Conservation (phyloP, 1,140 invertebrate species). For the Homarus americanus region DNA sequence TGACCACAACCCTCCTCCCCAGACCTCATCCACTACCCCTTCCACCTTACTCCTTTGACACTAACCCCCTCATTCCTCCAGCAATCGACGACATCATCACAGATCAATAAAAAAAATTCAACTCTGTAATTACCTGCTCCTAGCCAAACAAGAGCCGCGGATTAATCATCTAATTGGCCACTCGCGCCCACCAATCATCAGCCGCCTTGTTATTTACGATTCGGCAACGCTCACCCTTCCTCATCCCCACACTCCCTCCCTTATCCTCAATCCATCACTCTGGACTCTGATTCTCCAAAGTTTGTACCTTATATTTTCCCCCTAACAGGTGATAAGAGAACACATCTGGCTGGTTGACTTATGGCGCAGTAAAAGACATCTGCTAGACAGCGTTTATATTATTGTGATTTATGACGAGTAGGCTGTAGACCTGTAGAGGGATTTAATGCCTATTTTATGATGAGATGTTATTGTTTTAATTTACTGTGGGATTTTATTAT, state of each 20-base stretch:
- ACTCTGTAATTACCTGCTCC: conserved; percentile 1
- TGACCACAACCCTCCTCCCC: background rate
- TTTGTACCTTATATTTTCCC: too few relatives aligned
- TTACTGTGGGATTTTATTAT: too few relatives aligned
- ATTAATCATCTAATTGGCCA: conserved; percentile 16
- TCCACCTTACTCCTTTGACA: background rate
- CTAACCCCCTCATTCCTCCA: too few relatives aligned
- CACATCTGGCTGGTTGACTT: too few relatives aligned
- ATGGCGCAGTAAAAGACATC: too few relatives aligned
- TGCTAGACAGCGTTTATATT: too few relatives aligned
- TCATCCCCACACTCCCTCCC: background rate
- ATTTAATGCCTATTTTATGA: too few relatives aligned
- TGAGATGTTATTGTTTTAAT: too few relatives aligned
- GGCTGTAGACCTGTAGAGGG: too few relatives aligned
- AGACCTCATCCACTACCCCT: background rate
- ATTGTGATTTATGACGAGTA: too few relatives aligned
- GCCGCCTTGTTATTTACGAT: background rate
- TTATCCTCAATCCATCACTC: background rate
- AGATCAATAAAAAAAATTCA: background rate
- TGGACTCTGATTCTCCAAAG: too few relatives aligned
- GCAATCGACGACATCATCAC: background rate
- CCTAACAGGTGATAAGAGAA: too few relatives aligned
- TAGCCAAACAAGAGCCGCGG: conserved; percentile 11
- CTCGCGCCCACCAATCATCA: background rate
- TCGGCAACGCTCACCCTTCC: background rate